Conservation (phyloP, 2,797 vertebrate species). For the Rachycentron canadum region DNA sequence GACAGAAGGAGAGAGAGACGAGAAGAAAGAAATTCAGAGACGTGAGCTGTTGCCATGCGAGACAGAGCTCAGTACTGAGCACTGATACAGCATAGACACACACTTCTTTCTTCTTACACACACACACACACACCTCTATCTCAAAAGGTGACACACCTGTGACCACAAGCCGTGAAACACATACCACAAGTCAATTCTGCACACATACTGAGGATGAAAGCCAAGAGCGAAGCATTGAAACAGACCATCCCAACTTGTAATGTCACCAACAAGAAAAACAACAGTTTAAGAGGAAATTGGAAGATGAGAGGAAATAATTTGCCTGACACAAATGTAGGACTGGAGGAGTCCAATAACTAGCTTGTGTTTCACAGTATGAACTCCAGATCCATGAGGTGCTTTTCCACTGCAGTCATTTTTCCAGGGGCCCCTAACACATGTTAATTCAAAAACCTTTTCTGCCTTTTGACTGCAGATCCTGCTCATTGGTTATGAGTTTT, state of each 20-base stretch:
- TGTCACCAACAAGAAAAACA: neutral
- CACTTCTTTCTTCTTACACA: constrained; percentile 13
- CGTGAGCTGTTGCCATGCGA: constrained; percentile 36
- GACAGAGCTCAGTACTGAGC: constrained; percentile 16
- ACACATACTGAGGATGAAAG: neutral
- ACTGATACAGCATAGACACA: constrained; percentile 29
- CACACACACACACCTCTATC: constrained; percentile 38
- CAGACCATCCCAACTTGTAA: neutral
- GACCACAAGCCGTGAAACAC: constrained; percentile 8
- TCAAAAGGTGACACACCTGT: constrained; percentile 56
- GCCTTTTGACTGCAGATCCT: too few species aligned
- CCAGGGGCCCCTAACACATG: too few species aligned
- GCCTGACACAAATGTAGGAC: neutral
- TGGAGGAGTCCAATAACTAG: constrained; percentile 2
- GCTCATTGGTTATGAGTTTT: neutral
- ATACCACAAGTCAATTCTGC: constrained; percentile 7
- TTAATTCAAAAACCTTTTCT: too few species aligned
- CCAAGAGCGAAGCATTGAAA: neutral
- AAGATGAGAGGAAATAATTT: neutral
- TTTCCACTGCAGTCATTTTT: too few species aligned
- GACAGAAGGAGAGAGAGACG: neutral
- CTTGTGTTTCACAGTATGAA: constrained; percentile 31
- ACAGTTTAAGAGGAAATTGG: neutral
- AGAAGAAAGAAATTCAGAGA: constrained; percentile 25
- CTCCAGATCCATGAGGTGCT: too few species aligned